phyloP scores from a whole-genome alignment of 2,113 vertebrate species.

The Marmota monax region DNA sequence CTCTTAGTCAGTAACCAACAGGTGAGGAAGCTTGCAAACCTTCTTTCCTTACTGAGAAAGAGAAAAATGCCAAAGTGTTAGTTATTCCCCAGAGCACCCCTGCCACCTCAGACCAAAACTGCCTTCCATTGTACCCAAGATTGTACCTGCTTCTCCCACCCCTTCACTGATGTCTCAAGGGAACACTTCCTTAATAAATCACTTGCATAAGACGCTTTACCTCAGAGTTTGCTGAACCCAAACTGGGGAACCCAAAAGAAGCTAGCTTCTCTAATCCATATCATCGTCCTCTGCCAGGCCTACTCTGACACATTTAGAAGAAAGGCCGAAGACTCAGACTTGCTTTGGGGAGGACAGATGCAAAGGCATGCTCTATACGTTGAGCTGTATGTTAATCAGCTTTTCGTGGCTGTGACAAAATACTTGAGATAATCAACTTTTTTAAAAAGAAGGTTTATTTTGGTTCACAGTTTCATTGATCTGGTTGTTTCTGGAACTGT shows the following conservation, averaged over 20 bases:
- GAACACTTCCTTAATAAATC: constrained; percentile 10
- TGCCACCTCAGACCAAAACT: background rate
- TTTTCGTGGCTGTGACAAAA: background rate
- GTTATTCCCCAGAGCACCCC: background rate
- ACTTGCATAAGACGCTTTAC: background rate
- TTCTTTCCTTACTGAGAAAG: background rate
- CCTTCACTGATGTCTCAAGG: background rate
- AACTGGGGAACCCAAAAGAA: background rate
- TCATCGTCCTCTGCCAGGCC: constrained; percentile 1
- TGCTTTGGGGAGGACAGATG: background rate
- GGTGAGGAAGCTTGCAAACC: background rate
- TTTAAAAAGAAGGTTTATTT: background rate
- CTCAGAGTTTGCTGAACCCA: background rate
- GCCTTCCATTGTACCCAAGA: background rate
- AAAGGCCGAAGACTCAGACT: background rate
- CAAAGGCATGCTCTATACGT: background rate
- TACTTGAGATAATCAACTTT: background rate
- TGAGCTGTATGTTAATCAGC: background rate
- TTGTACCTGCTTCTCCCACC: background rate
- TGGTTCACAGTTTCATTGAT: background rate
- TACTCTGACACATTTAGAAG: background rate
- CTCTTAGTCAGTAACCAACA: background rate
- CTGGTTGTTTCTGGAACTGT: background rate
- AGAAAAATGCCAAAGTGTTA: background rate
- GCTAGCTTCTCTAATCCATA: background rate